Conservation (phyloP, 2,888 invertebrate genomes). For the Fragum whitleyi region DNA sequence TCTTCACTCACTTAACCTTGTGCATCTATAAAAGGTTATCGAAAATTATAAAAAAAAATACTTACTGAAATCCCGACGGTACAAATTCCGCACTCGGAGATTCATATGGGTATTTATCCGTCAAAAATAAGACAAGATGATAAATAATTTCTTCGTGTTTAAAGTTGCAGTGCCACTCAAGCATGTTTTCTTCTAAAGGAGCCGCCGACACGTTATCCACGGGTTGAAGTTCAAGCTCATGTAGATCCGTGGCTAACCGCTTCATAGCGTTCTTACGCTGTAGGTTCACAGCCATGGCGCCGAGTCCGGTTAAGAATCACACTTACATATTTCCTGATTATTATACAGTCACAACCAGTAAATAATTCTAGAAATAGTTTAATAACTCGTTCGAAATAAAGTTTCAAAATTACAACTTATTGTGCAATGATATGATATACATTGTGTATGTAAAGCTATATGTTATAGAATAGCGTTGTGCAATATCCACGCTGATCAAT, state of each 20-base stretch:
- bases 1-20: too few relatives aligned
- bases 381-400: background rate
- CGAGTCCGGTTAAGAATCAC: background rate
- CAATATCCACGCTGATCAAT: too few relatives aligned
- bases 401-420: too few relatives aligned
- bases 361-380: background rate
- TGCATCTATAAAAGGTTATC: too few relatives aligned
- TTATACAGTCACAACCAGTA: background rate
- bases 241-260: slow-evolving; percentile 74
- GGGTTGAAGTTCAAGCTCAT: slow-evolving; percentile 74
- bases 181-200: slow-evolving; percentile 78
- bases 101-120: slow-evolving; percentile 77
- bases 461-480: too few relatives aligned
- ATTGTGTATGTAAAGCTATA: too few relatives aligned
- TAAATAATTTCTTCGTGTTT: slow-evolving; percentile 76
- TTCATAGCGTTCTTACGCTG: slow-evolving; percentile 76
- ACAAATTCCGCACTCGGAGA: slow-evolving; percentile 81
- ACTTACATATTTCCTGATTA: background rate
- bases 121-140: slow-evolving; percentile 77
- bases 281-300: slow-evolving; percentile 64
- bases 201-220: slow-evolving; percentile 79
- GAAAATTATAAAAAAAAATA: too few relatives aligned
- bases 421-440: too few relatives aligned
- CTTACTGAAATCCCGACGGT: slow-evolving; percentile 73
- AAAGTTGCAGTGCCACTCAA: slow-evolving; percentile 82